Conservation (phyloP, 2,797 vertebrate genomes). For the Acipenser oxyrinchus region DNA sequence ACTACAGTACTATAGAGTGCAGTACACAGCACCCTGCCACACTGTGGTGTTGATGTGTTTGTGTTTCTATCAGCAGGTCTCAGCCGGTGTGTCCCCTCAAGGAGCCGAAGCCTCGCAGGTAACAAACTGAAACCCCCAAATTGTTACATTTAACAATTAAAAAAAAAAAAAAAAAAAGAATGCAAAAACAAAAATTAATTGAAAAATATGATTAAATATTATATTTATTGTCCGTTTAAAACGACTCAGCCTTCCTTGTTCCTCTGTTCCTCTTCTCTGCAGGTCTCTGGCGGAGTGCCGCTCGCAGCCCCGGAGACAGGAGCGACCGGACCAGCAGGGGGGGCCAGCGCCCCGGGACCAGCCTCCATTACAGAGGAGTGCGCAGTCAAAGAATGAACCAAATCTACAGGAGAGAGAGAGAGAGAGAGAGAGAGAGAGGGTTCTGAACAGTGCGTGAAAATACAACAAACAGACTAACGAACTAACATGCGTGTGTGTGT, state of each 20-base stretch:
- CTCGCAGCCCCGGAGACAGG: conserved; percentile 37
- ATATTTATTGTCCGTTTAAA: not conserved
- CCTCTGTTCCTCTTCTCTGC: conserved; percentile 31
- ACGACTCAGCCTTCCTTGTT: not conserved
- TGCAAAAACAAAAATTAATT: too few species aligned
- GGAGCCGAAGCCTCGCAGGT: too few species aligned
- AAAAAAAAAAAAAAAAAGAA: too few species aligned
- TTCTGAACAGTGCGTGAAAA: not conserved
- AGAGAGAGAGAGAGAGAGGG: not conserved
- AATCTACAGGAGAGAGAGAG: conserved; percentile 17
- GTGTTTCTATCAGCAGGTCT: too few species aligned
- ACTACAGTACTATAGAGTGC: too few species aligned
- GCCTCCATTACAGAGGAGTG: conserved; percentile 36
- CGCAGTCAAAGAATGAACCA: conserved; percentile 25
- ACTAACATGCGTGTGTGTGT: not conserved
- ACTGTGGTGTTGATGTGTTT: too few species aligned
- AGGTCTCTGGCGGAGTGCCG: conserved; percentile 41
- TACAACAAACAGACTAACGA: too few species aligned
- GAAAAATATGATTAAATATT: too few species aligned
- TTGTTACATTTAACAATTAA: too few species aligned
- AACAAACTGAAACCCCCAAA: too few species aligned
- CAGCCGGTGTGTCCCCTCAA: too few species aligned
- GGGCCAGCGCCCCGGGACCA: conserved; percentile 15
- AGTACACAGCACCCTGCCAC: too few species aligned
- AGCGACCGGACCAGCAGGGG: not conserved